These are phyloP conservation scores for Syndactyla subalaris DNA, from an alignment of 2,797 vertebrate species.

Conservation along the genomic window DNA sequence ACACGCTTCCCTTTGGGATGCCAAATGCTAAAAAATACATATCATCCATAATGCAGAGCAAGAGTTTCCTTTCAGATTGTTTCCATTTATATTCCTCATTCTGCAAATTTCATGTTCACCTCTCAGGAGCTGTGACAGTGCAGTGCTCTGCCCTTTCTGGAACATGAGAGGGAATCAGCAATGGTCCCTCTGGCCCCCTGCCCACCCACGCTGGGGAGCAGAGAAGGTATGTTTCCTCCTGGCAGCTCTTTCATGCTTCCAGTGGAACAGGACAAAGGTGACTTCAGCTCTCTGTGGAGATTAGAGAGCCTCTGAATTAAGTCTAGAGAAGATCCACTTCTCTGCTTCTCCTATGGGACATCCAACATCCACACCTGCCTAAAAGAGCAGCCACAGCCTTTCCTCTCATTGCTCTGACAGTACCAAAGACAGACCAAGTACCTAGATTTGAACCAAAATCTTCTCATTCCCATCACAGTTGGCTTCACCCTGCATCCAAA, in stretches of 20 bases:
- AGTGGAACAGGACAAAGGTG: neutral
- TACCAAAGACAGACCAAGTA: neutral
- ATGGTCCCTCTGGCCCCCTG: neutral
- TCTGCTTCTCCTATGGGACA: neutral
- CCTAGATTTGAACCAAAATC: neutral
- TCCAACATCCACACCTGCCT: neutral
- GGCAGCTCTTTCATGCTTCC: neutral
- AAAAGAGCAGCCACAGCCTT: neutral
- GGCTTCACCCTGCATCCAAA: neutral
- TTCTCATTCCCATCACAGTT: neutral
- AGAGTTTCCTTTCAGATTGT: neutral
- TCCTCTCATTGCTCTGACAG: neutral
- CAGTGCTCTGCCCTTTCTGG: neutral
- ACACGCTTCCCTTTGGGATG: neutral
- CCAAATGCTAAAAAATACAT: fast-evolving
- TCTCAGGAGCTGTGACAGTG: neutral
- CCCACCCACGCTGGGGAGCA: neutral
- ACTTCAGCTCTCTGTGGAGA: neutral
- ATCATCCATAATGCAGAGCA: neutral
- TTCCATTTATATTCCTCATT: neutral
- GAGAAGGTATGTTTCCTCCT: neutral
- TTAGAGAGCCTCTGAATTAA: neutral
- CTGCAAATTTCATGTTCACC: neutral
- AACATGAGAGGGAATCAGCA: neutral
- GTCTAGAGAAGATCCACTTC: neutral